Percentiles rank a stretch among this genome's conserved stretches.
Evolutionary conservation across 2,113 vertebrate genomes (phyloP).

Genomic region (Ptyas mucosa): DNA sequence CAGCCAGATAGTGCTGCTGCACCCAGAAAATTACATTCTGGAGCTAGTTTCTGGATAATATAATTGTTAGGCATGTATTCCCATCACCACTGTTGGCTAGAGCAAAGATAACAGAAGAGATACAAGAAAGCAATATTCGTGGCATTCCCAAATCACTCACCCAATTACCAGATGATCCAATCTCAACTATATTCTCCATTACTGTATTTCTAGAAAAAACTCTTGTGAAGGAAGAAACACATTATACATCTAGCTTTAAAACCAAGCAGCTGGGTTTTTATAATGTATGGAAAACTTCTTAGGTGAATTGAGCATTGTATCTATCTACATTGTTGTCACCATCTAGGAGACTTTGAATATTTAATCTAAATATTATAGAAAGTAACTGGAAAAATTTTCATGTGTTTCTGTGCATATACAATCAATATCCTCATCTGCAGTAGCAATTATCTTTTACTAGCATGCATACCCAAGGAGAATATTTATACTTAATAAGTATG

Average conservation of each 20-base stretch:
- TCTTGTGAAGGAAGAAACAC: background rate
- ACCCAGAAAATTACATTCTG: constrained; percentile 50
- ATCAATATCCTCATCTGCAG: background rate
- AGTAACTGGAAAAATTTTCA: background rate
- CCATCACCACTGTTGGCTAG: constrained; percentile 56
- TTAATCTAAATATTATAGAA: background rate
- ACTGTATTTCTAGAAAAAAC: background rate
- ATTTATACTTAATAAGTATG: background rate
- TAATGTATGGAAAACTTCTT: background rate
- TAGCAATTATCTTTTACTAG: background rate
- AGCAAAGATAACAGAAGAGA: constrained; percentile 50
- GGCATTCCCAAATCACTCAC: constrained; percentile 50
- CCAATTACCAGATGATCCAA: constrained; percentile 41
- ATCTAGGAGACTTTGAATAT: background rate
- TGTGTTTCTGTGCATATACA: background rate
- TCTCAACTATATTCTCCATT: constrained; percentile 29
- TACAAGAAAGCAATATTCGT: constrained; percentile 28
- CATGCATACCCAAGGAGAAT: background rate
- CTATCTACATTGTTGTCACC: background rate
- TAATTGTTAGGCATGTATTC: constrained; percentile 66
- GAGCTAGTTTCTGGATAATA: constrained; percentile 64
- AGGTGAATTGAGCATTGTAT: background rate
- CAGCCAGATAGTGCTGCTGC: constrained; percentile 54
- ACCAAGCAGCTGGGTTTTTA: background rate
- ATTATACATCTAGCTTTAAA: background rate